A percentile compares a stretch with the other conserved stretches of the same genome.
Evolutionary conservation across 2,797 vertebrate species (phyloP).

Genomic region (Argentina silus): DNA sequence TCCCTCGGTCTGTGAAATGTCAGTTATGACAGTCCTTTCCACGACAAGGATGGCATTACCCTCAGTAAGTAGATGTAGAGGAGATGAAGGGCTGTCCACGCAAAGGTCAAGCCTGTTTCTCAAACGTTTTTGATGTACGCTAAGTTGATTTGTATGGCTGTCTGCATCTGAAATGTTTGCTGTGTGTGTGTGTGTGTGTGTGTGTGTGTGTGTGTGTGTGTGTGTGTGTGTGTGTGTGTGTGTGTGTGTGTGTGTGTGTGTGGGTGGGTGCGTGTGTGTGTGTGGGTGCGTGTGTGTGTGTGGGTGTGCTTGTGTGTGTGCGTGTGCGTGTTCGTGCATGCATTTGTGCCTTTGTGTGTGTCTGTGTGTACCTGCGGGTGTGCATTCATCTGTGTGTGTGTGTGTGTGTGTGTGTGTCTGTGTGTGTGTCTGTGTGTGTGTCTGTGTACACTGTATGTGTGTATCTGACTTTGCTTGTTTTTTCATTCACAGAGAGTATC

Average conservation of each 20-base stretch:
- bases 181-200: neutral
- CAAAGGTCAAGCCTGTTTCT: slow-evolving; percentile 37
- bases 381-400: slow-evolving; percentile 21
- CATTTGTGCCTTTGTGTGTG: neutral
- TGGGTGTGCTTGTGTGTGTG: too few relatives aligned
- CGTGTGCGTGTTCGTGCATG: neutral
- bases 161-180: neutral
- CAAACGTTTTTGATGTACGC: slow-evolving; percentile 22
- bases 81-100: slow-evolving; percentile 13
- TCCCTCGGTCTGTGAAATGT: slow-evolving; percentile 38
- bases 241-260: neutral
- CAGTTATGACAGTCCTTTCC: slow-evolving; percentile 8
- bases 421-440: neutral
- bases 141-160: slow-evolving; percentile 19
- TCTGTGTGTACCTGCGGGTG: too few relatives aligned
- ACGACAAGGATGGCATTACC: slow-evolving; percentile 21
- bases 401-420: neutral
- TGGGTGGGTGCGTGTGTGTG: neutral
- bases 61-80: slow-evolving; percentile 24
- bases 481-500: slow-evolving; percentile 83
- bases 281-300: too few relatives aligned
- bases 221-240: too few relatives aligned
- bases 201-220: neutral
- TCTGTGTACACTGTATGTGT: neutral
- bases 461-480: slow-evolving; percentile 7